Percentiles rank a stretch among this genome's conserved stretches.
Evolutionary conservation across 2,888 invertebrate species (phyloP).

Genomic region (Myopa tessellatipennis): DNA sequence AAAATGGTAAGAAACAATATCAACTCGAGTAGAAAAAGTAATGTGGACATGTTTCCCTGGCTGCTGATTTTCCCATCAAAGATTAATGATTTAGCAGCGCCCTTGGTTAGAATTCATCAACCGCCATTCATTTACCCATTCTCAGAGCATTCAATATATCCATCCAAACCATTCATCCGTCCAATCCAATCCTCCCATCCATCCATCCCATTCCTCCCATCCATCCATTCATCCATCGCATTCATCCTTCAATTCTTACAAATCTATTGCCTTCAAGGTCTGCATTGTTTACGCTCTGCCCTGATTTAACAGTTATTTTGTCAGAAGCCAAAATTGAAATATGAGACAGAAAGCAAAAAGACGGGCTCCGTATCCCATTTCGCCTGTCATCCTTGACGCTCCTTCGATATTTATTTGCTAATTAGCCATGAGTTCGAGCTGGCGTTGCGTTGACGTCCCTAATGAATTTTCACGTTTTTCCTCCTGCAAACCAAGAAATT

Average conservation of each 20-base stretch:
- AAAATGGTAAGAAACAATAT: too few relatives aligned
- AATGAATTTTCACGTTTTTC: conserved; percentile 4
- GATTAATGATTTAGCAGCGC: conserved; percentile 37
- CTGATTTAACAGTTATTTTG: too few relatives aligned
- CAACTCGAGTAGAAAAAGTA: neutral
- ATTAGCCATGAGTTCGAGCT: too few relatives aligned
- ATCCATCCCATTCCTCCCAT: neutral
- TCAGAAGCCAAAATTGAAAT: too few relatives aligned
- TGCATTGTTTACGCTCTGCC: too few relatives aligned
- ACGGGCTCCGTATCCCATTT: too few relatives aligned
- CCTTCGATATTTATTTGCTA: too few relatives aligned
- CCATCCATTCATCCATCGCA: conserved; percentile 1
- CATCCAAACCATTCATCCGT: too few relatives aligned
- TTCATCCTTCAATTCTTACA: neutral
- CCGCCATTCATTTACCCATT: neutral
- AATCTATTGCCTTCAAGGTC: conserved; percentile 23
- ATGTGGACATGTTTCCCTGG: conserved; percentile 17
- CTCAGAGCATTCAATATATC: neutral
- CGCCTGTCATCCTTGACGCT: too few relatives aligned
- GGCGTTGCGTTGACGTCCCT: too few relatives aligned
- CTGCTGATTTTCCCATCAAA: conserved; percentile 23
- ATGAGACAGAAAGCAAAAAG: too few relatives aligned
- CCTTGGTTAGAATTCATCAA: neutral
- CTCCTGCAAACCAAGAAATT: neutral
- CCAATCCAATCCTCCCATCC: too few relatives aligned